Base-by-base conservation (phyloP, 2,797 vertebrate genomes). In the Hylomyscus alleni region DNA sequence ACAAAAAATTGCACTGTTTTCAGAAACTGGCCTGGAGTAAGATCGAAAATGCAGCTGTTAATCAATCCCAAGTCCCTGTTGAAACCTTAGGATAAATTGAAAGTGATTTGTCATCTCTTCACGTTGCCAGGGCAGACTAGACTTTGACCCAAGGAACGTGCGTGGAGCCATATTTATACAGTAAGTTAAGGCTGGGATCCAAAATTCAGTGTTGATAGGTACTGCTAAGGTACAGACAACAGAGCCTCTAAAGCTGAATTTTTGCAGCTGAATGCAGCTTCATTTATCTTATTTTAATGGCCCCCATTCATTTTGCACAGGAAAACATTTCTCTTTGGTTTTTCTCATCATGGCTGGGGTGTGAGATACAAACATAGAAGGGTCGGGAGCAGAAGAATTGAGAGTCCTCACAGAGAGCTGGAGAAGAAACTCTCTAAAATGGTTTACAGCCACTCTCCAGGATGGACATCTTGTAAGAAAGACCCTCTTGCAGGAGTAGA, bases 211-310 rank as follows among this genome's bases (percentile, higher is more conserved):
- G 34, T 82, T 93, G 94, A 95, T 60, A 77, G 81, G 62, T 34
- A 54, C 85, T 78, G 31, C 73, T 90, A 86, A 94, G 54, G 54
- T 89, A 40, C 58, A 95, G 89, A 96, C 81, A 95, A 87, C 44
- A 84, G 69, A 58, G 72, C 76, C 86, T 94, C 85, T 24, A 58
- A 88, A 96, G 65, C 58, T 86, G 91, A 91, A 50, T 62, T 87
- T 67, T 67, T 94, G 34, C 80, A 54, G 37, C 56, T 85, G 80
- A 89, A 77, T 81, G 17, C 44, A 88, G 76, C 67, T 52, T 94
- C 80, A 67, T 93, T 96, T 91, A 72, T 95, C 93, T 95, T 95
- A 69, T 96, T 97, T 96, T 96, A 95, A 95, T 96, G 84, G 86
- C 47, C 62, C 62, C 54, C 37, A 83, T 94, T 97, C 67, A 91